Evolutionary conservation across 2,888 invertebrate species (phyloP).

Genomic region (Galerucella calmariensis): DNA sequence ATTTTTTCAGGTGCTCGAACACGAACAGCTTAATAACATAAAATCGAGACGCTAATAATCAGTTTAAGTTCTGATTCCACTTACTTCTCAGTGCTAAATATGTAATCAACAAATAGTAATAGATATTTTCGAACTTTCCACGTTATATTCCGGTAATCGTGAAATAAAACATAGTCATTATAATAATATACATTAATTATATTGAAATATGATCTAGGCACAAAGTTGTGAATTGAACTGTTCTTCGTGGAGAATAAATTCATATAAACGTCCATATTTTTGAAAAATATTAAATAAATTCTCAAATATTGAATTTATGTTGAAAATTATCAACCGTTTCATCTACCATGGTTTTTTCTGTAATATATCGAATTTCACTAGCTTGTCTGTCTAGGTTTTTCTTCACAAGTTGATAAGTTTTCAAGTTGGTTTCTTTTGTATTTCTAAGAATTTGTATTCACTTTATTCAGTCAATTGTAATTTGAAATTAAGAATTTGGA

Average conservation of each 20-base stretch:
- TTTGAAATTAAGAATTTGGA: no score
- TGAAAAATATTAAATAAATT: no score
- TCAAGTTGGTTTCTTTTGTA: no score
- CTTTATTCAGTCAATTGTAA: no score
- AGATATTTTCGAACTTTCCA: not conserved
- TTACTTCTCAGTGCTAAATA: slow-evolving; percentile 28
- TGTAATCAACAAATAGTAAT: slow-evolving; percentile 21
- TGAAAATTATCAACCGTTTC: no score
- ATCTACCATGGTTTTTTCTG: no score
- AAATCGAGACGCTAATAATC: slow-evolving; percentile 19
- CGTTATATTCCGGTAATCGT: slow-evolving; percentile 4
- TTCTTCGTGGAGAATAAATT: not conserved
- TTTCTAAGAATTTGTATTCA: no score
- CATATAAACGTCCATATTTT: no score
- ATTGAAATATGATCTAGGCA: not conserved
- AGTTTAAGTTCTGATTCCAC: slow-evolving; percentile 16
- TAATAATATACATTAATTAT: not conserved
- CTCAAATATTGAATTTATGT: no score
- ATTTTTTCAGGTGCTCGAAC: slow-evolving; percentile 21
- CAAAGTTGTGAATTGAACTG: not conserved
- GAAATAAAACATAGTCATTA: not conserved
- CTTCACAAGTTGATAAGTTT: no score
- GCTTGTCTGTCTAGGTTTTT: no score
- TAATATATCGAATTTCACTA: no score
- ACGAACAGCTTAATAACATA: slow-evolving; percentile 19